Conservation (phyloP, 2,113 vertebrate genomes). For the Lipophrys pholis region DNA sequence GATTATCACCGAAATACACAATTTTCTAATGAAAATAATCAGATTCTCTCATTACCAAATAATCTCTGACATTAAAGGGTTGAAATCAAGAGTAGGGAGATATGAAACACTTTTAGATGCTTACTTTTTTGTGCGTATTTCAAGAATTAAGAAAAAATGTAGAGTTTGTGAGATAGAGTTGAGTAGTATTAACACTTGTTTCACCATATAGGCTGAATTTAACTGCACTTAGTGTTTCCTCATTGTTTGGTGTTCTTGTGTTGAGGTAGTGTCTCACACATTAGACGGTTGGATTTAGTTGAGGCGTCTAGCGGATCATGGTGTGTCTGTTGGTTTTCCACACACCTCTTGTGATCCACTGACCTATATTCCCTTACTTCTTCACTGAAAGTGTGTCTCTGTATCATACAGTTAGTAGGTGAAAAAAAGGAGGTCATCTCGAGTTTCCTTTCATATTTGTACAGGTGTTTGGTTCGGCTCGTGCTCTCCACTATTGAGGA, state of each 20-base stretch:
- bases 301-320: slow-evolving; percentile 21
- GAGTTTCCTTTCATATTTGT: slow-evolving; percentile 63
- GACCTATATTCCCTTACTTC: slow-evolving; percentile 68
- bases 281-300: slow-evolving; percentile 12
- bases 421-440: slow-evolving; percentile 70
- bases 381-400: slow-evolving; percentile 68
- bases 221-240: no score
- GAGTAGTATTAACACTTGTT: no score
- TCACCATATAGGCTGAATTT: no score
- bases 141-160: no score
- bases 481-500: slow-evolving; percentile 77
- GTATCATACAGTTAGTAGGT: slow-evolving; percentile 77
- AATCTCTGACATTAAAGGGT: not conserved
- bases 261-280: slow-evolving; percentile 20
- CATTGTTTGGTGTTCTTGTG: not conserved
- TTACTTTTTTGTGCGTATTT: no score
- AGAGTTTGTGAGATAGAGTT: no score
- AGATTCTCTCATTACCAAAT: not conserved
- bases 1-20: not conserved
- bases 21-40: no score
- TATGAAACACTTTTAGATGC: not conserved
- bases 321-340: slow-evolving; percentile 46
- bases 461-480: slow-evolving; percentile 90
- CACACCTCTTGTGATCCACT: slow-evolving; percentile 71
- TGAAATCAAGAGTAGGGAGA: not conserved